Conservation (phyloP, 2,797 vertebrate genomes). For the Galaxias olidus region DNA sequence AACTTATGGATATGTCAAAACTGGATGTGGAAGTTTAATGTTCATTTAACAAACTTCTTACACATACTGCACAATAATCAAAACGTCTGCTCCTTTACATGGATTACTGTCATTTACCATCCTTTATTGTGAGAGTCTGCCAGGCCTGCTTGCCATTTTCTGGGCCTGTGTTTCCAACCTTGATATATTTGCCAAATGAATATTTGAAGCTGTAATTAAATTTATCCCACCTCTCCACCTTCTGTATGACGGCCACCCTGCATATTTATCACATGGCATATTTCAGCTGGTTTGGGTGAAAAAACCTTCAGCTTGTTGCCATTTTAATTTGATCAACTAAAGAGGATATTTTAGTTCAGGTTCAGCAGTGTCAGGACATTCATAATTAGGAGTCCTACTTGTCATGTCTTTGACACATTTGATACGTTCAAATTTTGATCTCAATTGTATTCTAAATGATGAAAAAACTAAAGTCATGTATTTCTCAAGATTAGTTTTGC, state of each 20-base stretch:
- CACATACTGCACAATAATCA: constrained; percentile 42
- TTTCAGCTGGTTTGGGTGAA: constrained; percentile 47
- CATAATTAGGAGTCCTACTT: constrained; percentile 44
- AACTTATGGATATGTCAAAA: background rate
- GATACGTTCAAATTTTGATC: constrained; percentile 29
- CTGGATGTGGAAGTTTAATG: background rate
- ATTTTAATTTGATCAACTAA: constrained; percentile 66
- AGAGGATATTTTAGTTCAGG: constrained; percentile 60
- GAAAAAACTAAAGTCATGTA: no score
- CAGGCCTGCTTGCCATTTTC: constrained; percentile 93
- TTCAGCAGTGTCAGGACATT: constrained; percentile 63
- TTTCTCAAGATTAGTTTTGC: no score
- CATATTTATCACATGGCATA: constrained; percentile 68
- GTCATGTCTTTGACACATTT: constrained; percentile 51
- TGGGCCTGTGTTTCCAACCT: constrained; percentile 85
- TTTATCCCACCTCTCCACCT: constrained; percentile 86
- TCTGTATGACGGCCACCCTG: constrained; percentile 79
- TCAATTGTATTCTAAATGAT: no score
- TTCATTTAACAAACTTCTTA: background rate
- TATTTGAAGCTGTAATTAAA: constrained; percentile 99
- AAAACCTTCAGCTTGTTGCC: constrained; percentile 57
- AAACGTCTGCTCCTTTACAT: constrained; percentile 77
- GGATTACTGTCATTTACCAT: constrained; percentile 79
- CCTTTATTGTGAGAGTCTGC: constrained; percentile 77
- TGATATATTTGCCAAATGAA: constrained; percentile 95